Percentiles rank a stretch among this genome's conserved stretches.
Evolutionary conservation across 2,113 vertebrate species (phyloP).

Genomic region (Odocoileus hemionus): DNA sequence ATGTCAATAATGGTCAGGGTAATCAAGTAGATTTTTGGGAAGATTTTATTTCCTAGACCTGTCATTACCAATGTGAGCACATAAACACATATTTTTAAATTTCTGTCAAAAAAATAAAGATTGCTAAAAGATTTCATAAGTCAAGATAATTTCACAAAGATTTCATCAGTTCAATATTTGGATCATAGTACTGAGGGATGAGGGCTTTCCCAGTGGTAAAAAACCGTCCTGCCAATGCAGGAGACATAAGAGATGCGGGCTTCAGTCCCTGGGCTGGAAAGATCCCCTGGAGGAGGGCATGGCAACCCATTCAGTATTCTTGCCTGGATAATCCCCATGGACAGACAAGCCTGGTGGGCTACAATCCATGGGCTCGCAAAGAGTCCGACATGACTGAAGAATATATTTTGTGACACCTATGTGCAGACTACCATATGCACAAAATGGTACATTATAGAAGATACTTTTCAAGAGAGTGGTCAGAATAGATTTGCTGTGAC

Average conservation of each 20-base stretch:
- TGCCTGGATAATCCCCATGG: background rate
- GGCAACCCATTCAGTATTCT: background rate
- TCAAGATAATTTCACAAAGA: constrained; percentile 59
- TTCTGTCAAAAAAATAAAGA: constrained; percentile 55
- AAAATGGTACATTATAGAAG: background rate
- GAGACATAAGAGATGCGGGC: background rate
- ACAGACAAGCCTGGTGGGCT: background rate
- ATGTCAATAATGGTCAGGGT: constrained; percentile 80
- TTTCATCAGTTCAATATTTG: constrained; percentile 74
- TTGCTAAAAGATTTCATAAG: constrained; percentile 82
- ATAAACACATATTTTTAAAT: constrained; percentile 81
- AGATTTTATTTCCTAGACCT: constrained; percentile 80
- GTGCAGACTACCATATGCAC: background rate
- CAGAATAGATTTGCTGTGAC: background rate
- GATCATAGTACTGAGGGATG: background rate
- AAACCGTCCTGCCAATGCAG: background rate
- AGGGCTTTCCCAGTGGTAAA: background rate
- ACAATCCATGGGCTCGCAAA: background rate
- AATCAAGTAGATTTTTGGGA: constrained; percentile 81
- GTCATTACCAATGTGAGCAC: constrained; percentile 79
- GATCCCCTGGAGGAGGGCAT: background rate
- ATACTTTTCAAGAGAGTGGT: background rate
- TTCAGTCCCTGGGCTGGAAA: background rate
- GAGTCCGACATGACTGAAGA: background rate
- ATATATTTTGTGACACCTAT: background rate